Conservation (phyloP, 2,113 vertebrate species). For the Trichomycterus rosablanca region DNA sequence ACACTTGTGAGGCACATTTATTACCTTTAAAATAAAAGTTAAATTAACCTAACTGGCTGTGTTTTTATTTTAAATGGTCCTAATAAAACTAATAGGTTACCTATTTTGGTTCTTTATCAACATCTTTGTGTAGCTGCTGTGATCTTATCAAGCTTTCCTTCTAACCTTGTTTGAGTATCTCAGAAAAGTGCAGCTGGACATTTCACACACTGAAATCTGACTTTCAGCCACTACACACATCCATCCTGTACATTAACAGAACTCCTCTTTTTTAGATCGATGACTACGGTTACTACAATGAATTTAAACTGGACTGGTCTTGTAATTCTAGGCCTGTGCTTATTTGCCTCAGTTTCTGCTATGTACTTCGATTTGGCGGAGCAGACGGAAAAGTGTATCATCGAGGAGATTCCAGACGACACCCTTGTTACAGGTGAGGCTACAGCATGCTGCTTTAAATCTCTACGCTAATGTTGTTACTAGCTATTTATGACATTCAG, state of each 20-base stretch:
- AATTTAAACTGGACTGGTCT: slow-evolving; percentile 47
- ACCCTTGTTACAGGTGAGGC: slow-evolving; percentile 78
- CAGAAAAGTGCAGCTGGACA: slow-evolving; percentile 56
- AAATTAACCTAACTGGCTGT: too few relatives aligned
- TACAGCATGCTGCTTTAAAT: too few relatives aligned
- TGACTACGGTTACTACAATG: slow-evolving; percentile 29
- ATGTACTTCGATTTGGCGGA: slow-evolving; percentile 86
- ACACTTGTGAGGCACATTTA: too few relatives aligned
- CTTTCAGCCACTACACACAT: neutral
- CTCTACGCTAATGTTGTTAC: too few relatives aligned
- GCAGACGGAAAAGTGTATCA: slow-evolving; percentile 83
- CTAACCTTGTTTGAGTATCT: slow-evolving; percentile 44
- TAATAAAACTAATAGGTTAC: slow-evolving; percentile 44
- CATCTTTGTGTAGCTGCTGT: slow-evolving; percentile 5
- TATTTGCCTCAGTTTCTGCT: slow-evolving; percentile 61
- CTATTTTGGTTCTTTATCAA: slow-evolving; percentile 44
- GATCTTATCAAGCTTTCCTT: slow-evolving; percentile 37
- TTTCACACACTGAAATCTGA: slow-evolving; percentile 55
- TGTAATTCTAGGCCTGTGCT: slow-evolving; percentile 56
- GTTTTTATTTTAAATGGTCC: too few relatives aligned
- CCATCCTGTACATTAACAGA: neutral
- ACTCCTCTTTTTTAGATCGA: neutral
- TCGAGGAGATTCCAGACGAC: slow-evolving; percentile 82
- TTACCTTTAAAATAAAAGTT: neutral
- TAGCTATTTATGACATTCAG: too few relatives aligned